These are phyloP conservation scores for Orthosia incerta DNA, from an alignment of 2,888 invertebrate genomes.

Conservation along the genomic window DNA sequence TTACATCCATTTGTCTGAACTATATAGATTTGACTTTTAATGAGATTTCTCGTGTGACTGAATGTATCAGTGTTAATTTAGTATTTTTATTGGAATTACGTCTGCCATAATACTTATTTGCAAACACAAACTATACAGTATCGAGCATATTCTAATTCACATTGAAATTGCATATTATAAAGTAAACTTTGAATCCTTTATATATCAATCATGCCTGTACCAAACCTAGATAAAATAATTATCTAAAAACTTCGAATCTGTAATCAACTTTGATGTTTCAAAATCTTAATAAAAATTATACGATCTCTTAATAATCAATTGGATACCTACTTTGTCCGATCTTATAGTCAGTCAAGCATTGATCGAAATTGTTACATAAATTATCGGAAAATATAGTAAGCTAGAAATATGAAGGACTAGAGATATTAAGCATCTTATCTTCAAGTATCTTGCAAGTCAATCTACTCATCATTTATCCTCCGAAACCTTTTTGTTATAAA, in stretches of 20 bases:
- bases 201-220: background rate
- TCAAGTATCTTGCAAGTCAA: conserved; percentile 1
- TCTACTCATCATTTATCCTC: conserved; percentile 9
- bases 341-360: background rate
- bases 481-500: background rate
- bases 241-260: background rate
- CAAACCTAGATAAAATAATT: background rate
- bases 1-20: background rate
- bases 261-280: too few relatives aligned
- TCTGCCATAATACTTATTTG: background rate
- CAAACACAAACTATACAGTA: background rate
- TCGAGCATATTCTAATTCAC: background rate
- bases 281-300: background rate
- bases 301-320: background rate
- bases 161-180: background rate
- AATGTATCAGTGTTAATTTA: background rate
- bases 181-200: background rate
- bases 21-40: background rate
- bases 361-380: conserved; percentile 19
- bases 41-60: too few relatives aligned
- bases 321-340: background rate
- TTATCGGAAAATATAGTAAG: background rate
- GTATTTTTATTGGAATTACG: background rate
- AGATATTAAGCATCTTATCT: conserved; percentile 30
- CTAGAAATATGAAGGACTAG: background rate